Evolutionary conservation across 2,113 vertebrate species (phyloP), one percentile per base, ranked within the genome.

Genomic region (Desmodus rotundus): DNA sequence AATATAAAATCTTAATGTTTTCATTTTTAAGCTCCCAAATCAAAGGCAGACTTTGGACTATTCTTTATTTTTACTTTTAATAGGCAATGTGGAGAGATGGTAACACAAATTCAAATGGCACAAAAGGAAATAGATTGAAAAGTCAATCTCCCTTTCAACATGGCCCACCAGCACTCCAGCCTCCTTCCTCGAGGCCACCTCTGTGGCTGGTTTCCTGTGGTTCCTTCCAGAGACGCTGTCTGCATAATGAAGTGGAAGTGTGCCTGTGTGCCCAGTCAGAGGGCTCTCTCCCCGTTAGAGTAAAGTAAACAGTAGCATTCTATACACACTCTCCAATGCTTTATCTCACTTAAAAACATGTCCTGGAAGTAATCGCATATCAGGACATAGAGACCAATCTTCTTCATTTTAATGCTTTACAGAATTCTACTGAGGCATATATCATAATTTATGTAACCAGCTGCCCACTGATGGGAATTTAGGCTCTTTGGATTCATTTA

Each of bases 1-100:
- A 78, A 72, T 52, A 77, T 83, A 54, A 74, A 96, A 91, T 95
- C 43, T 93, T 94, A 88, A 91, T 91, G 63, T 74, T 73, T 95
- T 95, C n/a, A 92, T 83, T 96, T 97, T 96, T 68, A 84, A 91
- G 74, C 38, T 28, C 0, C 0, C 2, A 96, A 77, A 73, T 91
- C 45, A 94, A 96, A 98, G 87, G 3, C 58, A 91, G 88, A 3
- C 10, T n/a, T 95, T 0, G 33, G 74, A 61, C 56, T 96, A 45
- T 33, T 96, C 96, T 87, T 91, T 93, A 73, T 93, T 96, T 92
- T 91, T 88, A 54, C 70, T 92, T 95, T 95, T 93, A 94, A 92
- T 54, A 87, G 56, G 22, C 36, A 58, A 26, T 50, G 50, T 70
- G 50, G 36, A 92, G 38, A 67, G 38, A 45, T 9, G 11, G 31